Conservation (phyloP, 2,888 invertebrate species). For the Diogma glabrata region DNA sequence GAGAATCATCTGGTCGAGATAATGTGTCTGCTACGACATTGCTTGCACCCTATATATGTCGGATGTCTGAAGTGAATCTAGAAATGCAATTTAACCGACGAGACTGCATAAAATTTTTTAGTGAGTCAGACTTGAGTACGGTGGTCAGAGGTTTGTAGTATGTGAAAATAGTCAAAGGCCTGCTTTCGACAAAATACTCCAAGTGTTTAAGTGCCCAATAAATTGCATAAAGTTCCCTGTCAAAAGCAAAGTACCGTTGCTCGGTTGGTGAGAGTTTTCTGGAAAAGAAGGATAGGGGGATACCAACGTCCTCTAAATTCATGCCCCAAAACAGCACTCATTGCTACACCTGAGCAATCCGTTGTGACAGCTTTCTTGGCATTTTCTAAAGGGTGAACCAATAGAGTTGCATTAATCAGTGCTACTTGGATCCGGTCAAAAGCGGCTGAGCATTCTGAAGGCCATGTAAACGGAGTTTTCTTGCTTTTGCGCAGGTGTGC, state of each 20-base stretch:
- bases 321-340: neutral
- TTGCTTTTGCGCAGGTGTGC: neutral
- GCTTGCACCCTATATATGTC: neutral
- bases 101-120: no score
- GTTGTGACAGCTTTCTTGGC: neutral
- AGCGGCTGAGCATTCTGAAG: no score
- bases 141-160: neutral
- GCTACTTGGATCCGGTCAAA: neutral
- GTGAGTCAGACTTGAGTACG: no score
- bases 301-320: neutral
- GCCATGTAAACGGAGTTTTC: neutral
- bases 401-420: neutral
- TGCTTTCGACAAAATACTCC: no score
- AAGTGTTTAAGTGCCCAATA: no score
- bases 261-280: neutral
- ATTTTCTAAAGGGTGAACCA: neutral
- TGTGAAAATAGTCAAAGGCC: neutral
- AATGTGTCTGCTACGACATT: neutral
- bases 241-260: neutral
- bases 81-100: neutral
- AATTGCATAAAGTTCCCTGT: neutral
- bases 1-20: neutral
- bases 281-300: neutral
- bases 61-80: neutral
- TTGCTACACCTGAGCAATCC: neutral